These are phyloP conservation scores for Nomia melanderi DNA, from an alignment of 1,140 invertebrate genomes.

Conservation along the genomic window DNA sequence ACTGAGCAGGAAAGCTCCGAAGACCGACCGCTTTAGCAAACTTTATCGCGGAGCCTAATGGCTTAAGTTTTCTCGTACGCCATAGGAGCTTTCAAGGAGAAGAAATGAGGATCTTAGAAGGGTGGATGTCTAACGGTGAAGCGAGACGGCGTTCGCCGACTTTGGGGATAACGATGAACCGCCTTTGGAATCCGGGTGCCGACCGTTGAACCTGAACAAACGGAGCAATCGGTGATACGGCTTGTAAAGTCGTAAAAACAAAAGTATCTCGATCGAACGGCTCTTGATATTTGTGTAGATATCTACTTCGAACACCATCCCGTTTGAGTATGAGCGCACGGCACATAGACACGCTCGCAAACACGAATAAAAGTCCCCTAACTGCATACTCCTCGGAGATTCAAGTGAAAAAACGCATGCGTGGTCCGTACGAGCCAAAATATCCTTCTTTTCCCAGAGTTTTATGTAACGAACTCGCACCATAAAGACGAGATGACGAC, in stretches of 20 bases:
- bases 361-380: conserved; percentile 25
- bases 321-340: background rate
- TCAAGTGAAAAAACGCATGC: background rate
- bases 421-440: conserved; percentile 12
- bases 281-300: conserved; percentile 40
- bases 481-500: conserved; percentile 27
- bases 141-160: conserved; percentile 7
- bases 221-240: conserved; percentile 62
- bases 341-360: background rate
- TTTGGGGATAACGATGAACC: conserved; percentile 50
- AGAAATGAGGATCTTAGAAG: conserved; percentile 4
- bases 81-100: conserved; percentile 8
- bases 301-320: conserved; percentile 8
- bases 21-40: conserved; percentile 27
- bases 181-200: conserved; percentile 52
- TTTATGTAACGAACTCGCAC: conserved; percentile 24
- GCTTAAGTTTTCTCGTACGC: conserved; percentile 43
- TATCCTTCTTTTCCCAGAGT: conserved; percentile 12
- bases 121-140: conserved; percentile 19
- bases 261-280: conserved; percentile 58
- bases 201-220: conserved; percentile 69
- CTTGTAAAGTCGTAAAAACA: conserved; percentile 69
- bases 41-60: conserved; percentile 46
- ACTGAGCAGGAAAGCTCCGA: conserved; percentile 26
- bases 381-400: conserved; percentile 1